Percentiles rank a stretch among this genome's conserved stretches.
Evolutionary conservation across 1,140 invertebrate species (phyloP).

Genomic region (Drosophila willistoni): DNA sequence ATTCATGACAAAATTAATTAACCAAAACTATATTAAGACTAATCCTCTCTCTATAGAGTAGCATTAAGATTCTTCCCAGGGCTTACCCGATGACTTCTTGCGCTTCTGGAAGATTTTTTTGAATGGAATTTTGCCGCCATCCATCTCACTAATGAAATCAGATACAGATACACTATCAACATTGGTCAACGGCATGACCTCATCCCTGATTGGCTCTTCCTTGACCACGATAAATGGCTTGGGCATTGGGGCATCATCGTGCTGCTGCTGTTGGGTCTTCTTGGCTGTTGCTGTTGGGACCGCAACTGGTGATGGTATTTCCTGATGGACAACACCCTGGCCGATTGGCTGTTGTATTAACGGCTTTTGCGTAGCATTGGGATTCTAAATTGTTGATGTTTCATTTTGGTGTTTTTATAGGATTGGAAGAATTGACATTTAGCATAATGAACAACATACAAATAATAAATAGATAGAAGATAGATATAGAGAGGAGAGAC

Average conservation of each 20-base stretch:
- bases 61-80: neutral
- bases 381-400: constrained; percentile 50
- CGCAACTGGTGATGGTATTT: neutral
- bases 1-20: neutral
- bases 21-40: too few relatives aligned
- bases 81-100: constrained; percentile 80
- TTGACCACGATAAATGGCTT: constrained; percentile 42
- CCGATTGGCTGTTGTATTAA: constrained; percentile 33
- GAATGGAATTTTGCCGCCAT: constrained; percentile 68
- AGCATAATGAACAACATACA: neutral
- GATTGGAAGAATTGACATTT: constrained; percentile 34
- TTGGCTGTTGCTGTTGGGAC: neutral
- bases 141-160: neutral
- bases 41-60: too few relatives aligned
- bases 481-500: neutral
- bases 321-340: neutral
- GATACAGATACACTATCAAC: neutral
- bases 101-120: constrained; percentile 79
- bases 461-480: neutral
- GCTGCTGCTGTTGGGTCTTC: neutral
- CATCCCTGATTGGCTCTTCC: constrained; percentile 20
- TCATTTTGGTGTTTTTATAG: constrained; percentile 1
- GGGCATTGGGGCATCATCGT: constrained; percentile 1
- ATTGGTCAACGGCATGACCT: neutral
- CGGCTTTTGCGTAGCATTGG: constrained; percentile 46